Percentiles rank a stretch among this genome's conserved stretches.
phyloP scores from a whole-genome alignment of 2,797 vertebrate genomes.

The Tapirus indicus region DNA sequence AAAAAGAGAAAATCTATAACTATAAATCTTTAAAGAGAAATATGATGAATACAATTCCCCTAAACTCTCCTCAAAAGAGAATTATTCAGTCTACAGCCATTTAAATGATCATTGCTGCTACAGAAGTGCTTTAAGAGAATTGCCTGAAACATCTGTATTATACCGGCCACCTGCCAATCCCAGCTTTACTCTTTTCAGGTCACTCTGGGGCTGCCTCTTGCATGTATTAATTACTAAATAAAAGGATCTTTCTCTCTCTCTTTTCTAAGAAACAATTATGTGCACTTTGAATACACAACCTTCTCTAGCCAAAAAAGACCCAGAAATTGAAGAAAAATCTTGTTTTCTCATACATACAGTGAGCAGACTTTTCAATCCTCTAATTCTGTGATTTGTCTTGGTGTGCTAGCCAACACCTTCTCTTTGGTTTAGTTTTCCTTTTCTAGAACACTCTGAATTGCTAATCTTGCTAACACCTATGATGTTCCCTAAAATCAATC shows the following conservation, averaged over 20 bases:
- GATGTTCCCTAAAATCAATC: slow-evolving; percentile 94
- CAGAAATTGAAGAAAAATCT: slow-evolving; percentile 86
- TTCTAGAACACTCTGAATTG: slow-evolving; percentile 95
- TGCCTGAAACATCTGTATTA: slow-evolving; percentile 90
- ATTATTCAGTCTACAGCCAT: slow-evolving; percentile 89
- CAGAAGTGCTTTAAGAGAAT: slow-evolving; percentile 91
- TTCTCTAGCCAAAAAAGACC: slow-evolving; percentile 84
- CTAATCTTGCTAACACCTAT: slow-evolving; percentile 94
- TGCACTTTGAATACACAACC: slow-evolving; percentile 89
- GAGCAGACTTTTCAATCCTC: slow-evolving; percentile 91
- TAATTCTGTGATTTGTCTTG: slow-evolving; percentile 95
- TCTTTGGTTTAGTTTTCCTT: slow-evolving; percentile 88
- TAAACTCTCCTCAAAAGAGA: slow-evolving; percentile 86
- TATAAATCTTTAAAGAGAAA: slow-evolving; percentile 89
- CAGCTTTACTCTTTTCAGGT: slow-evolving; percentile 96
- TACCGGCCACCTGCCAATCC: slow-evolving; percentile 94
- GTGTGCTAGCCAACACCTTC: slow-evolving; percentile 91
- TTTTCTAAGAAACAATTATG: slow-evolving; percentile 85
- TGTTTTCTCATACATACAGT: slow-evolving; percentile 88
- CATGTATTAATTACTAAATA: slow-evolving; percentile 94
- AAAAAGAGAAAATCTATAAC: slow-evolving; percentile 88
- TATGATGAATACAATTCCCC: slow-evolving; percentile 87
- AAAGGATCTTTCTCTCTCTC: slow-evolving; percentile 84
- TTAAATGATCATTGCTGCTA: slow-evolving; percentile 90
- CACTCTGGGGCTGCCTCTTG: slow-evolving; percentile 96